Evolutionary conservation across 1,140 invertebrate genomes (phyloP), one percentile per base, ranked within the genome.

Genomic region (Drosophila ercepeae): DNA sequence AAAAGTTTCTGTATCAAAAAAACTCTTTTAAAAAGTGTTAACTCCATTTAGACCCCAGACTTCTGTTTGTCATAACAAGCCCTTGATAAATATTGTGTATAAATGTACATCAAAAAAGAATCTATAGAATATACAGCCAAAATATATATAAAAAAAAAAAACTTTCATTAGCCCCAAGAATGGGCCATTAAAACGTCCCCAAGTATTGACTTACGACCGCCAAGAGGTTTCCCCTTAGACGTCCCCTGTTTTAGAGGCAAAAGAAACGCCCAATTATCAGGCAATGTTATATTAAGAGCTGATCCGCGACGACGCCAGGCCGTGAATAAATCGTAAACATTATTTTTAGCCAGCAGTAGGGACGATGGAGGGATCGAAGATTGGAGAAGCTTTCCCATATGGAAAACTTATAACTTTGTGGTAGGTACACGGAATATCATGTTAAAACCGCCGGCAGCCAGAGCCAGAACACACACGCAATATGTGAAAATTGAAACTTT

Each of bases 161-260:
- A 73, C 77, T 86, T 86, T 86, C 82, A 81, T 86, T 86, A 86
- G 82, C 73, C 29, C 72, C 34, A 57, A 72, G 67, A 52, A 27
- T 21, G 29, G 41, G 44, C 72, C 82, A 86, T 86, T 86, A 84
- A 86, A 86, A 88, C 69, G 82, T 86, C 76, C 64, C 77, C 82
- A 76, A 77, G 69, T 88, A 86, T 86, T 86, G 82, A 86, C 82
- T 86, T 86, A 88, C 81, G 82, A 61, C 73, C 76, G 61, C 45
- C 73, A 64, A 59, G 55, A 52, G 57, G 53, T 63, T 19, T 45
- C 18, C 42, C 46, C 18, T 16, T 39, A 21, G 6, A 21, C 19
- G 23, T n/a, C 9, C 42, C 21, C 4, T 13, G 13, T 4, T 13
- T 21, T 16, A 25, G 13, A 57, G 21, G 6, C 7, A 52, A 19